A percentile compares a stretch with the other conserved stretches of the same genome.
These are phyloP conservation scores for Phoxinus dragarum DNA, from an alignment of 2,797 vertebrate genomes.

Conservation along the genomic window DNA sequence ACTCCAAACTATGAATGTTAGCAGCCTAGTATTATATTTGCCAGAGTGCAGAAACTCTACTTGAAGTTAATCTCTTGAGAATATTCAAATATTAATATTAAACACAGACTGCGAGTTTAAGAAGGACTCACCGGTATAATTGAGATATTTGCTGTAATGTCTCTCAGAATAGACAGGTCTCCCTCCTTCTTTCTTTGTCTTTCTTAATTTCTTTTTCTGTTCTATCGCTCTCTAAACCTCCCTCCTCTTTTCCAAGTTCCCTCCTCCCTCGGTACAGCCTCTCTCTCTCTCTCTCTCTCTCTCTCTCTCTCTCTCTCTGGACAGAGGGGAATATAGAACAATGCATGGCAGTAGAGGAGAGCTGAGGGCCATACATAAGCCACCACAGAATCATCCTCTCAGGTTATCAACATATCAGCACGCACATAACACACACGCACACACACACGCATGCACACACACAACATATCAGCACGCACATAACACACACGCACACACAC, in stretches of 20 bases:
- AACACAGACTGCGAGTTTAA: conserved; percentile 4
- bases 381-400: conserved; percentile 19
- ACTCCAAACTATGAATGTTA: background rate
- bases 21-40: conserved; percentile 1
- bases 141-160: conserved; percentile 26
- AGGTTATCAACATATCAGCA: conserved; percentile 25
- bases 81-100: conserved; percentile 17
- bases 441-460: too few species aligned
- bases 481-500: too few species aligned
- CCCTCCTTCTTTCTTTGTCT: conserved; percentile 64
- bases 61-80: background rate
- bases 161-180: conserved; percentile 41
- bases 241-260: conserved; percentile 48
- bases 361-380: conserved; percentile 40
- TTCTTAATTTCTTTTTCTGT: conserved; percentile 52
- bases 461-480: too few species aligned
- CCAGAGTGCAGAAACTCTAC: background rate
- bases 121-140: conserved; percentile 38
- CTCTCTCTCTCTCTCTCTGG: conserved; percentile 31
- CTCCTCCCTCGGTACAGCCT: conserved; percentile 42
- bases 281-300: conserved; percentile 25
- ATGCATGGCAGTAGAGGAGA: conserved; percentile 51
- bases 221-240: conserved; percentile 45
- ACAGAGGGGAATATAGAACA: conserved; percentile 47
- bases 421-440: background rate